A percentile compares a stretch with the other conserved stretches of the same genome.
Conservation (phyloP, 2,888 invertebrate genomes). For the Diadegma fenestrale region DNA sequence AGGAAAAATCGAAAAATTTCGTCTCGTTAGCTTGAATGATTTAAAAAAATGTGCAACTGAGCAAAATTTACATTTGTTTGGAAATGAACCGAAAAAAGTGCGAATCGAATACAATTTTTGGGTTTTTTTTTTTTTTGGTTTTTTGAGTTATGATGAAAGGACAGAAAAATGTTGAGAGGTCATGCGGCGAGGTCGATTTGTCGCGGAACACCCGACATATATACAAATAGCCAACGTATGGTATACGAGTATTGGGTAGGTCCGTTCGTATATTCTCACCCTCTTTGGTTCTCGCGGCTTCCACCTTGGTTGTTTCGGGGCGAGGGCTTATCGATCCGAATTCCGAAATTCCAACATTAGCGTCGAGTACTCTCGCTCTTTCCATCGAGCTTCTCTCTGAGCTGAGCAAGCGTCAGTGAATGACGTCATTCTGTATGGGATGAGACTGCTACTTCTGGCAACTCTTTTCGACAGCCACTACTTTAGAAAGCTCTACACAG, state of each 20-base stretch:
- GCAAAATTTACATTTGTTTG: too few relatives aligned
- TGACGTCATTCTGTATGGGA: slow-evolving; percentile 68
- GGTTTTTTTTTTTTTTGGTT: background rate
- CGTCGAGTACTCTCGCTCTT: slow-evolving; percentile 68
- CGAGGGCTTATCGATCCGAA: slow-evolving; percentile 68
- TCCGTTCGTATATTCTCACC: slow-evolving; percentile 57
- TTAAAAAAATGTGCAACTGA: too few relatives aligned
- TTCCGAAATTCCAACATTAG: slow-evolving; percentile 72
- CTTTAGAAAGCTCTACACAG: slow-evolving; percentile 40
- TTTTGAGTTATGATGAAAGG: background rate
- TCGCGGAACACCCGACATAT: slow-evolving; percentile 14
- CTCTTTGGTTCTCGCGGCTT: slow-evolving; percentile 53
- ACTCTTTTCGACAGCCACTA: slow-evolving; percentile 51
- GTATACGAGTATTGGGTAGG: slow-evolving; percentile 54
- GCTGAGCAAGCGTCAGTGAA: slow-evolving; percentile 70
- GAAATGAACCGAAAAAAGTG: background rate
- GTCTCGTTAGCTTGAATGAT: too few relatives aligned
- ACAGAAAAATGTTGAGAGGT: slow-evolving; percentile 8
- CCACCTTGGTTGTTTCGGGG: slow-evolving; percentile 60
- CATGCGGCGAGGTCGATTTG: slow-evolving; percentile 9
- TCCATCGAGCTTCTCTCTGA: slow-evolving; percentile 55
- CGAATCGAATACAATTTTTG: background rate
- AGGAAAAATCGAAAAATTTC: too few relatives aligned
- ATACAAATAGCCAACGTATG: slow-evolving; percentile 12
- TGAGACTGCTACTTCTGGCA: slow-evolving; percentile 60